phyloP scores from a whole-genome alignment of 2,113 vertebrate genomes.

The Brienomyrus brachyistius region DNA sequence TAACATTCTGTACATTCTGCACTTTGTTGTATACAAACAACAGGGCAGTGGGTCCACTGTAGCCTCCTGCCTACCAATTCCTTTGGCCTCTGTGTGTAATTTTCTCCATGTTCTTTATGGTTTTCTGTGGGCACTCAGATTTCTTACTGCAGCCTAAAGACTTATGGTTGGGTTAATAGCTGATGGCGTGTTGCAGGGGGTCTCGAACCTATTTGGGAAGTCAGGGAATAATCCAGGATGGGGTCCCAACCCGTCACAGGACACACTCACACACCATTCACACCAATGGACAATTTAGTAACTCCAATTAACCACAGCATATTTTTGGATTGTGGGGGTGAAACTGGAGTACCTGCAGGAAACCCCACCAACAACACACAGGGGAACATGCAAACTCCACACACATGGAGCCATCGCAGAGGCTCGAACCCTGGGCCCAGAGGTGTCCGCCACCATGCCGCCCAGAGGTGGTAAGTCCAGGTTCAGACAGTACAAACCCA shows the following conservation, averaged over 20 bases:
- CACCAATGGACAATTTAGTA: too few relatives aligned
- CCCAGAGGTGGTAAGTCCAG: neutral
- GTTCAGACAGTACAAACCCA: neutral
- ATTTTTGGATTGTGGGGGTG: too few relatives aligned
- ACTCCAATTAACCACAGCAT: too few relatives aligned
- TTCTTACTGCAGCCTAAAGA: neutral
- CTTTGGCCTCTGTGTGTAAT: neutral
- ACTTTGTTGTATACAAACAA: neutral
- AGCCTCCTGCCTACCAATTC: neutral
- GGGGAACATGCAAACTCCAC: too few relatives aligned
- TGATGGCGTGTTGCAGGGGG: neutral
- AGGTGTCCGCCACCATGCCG: neutral
- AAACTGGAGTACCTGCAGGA: too few relatives aligned
- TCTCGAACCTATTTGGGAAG: too few relatives aligned
- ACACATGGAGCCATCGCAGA: too few relatives aligned
- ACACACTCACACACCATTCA: too few relatives aligned
- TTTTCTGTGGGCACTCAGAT: neutral
- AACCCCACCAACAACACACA: too few relatives aligned
- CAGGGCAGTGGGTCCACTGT: neutral
- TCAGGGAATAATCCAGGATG: too few relatives aligned
- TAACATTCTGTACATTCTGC: neutral
- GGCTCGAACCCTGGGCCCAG: too few relatives aligned
- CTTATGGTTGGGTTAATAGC: neutral
- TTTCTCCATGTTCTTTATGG: neutral
- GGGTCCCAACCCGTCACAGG: too few relatives aligned